phyloP scores from a whole-genome alignment of 2,797 vertebrate species.

The Urosaurus nigricauda region DNA sequence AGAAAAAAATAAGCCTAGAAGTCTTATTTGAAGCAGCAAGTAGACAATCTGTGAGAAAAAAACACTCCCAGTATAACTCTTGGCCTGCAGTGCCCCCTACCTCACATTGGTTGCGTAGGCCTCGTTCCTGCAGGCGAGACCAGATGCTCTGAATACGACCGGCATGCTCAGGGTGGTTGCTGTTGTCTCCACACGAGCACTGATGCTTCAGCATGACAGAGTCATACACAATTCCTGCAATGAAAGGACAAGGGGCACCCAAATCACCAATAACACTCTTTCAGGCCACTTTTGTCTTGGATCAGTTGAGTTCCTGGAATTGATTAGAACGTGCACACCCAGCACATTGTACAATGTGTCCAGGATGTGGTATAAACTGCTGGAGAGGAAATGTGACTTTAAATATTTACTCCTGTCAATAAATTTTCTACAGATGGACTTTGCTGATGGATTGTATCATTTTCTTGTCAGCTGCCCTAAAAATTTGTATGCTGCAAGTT shows the following conservation, averaged over 20 bases:
- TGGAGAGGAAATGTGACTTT: not conserved
- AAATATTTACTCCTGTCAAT: not conserved
- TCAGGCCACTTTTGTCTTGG: not conserved
- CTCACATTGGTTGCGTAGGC: conserved; percentile 92
- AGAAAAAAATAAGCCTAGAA: not conserved
- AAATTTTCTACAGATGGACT: not conserved
- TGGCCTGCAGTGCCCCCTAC: conserved; percentile 75
- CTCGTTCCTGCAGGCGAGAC: conserved; percentile 95
- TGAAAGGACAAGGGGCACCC: not conserved
- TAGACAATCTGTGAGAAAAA: not conserved
- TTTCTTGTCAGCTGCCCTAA: not conserved
- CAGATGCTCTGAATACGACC: conserved; percentile 98
- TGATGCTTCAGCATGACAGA: conserved; percentile 97
- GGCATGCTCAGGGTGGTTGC: conserved; percentile 94
- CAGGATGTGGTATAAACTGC: not conserved
- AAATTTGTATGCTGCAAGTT: not conserved
- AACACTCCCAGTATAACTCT: accelerated
- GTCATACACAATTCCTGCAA: conserved; percentile 92
- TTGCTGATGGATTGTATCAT: not conserved
- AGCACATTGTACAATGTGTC: too few relatives aligned
- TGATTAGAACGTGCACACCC: not conserved
- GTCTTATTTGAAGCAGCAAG: not conserved
- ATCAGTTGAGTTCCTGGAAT: too few relatives aligned
- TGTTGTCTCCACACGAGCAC: conserved; percentile 96
- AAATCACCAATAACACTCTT: not conserved